These are phyloP conservation scores for Hydrolagus colliei DNA, from an alignment of 2,797 vertebrate genomes.

Conservation along the genomic window DNA sequence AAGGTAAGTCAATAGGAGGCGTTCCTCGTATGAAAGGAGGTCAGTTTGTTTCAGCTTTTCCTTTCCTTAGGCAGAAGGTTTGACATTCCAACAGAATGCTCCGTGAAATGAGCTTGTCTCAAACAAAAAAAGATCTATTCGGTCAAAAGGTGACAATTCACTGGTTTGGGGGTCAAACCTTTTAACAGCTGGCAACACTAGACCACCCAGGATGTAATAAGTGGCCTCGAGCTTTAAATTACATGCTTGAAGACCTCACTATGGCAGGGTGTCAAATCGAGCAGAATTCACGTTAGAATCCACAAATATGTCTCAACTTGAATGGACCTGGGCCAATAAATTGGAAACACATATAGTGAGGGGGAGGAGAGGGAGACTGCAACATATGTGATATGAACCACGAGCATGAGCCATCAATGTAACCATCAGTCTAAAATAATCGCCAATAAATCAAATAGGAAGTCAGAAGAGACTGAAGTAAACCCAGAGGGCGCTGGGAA, in stretches of 20 bases:
- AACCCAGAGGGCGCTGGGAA: too few species aligned
- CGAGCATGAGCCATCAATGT: too few species aligned
- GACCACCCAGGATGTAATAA: background rate
- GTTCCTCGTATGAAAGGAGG: background rate
- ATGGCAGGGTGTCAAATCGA: background rate
- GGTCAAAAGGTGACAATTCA: background rate
- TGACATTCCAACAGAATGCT: background rate
- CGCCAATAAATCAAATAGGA: too few species aligned
- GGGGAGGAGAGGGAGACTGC: too few species aligned
- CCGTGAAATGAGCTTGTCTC: background rate
- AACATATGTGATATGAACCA: too few species aligned
- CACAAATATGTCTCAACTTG: background rate
- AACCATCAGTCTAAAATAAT: too few species aligned
- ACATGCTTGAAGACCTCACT: background rate
- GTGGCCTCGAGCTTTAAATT: background rate
- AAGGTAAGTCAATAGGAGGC: background rate
- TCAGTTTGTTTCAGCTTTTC: background rate
- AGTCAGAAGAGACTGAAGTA: too few species aligned
- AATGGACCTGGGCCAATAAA: background rate
- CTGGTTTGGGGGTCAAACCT: background rate
- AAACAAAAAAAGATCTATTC: background rate
- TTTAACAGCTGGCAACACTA: background rate
- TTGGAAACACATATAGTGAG: background rate
- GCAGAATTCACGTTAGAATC: background rate
- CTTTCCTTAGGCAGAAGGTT: background rate